Percentiles rank a stretch among this genome's conserved stretches.
Evolutionary conservation across 2,113 vertebrate genomes (phyloP).

Genomic region (Rhizomys pruinosus): DNA sequence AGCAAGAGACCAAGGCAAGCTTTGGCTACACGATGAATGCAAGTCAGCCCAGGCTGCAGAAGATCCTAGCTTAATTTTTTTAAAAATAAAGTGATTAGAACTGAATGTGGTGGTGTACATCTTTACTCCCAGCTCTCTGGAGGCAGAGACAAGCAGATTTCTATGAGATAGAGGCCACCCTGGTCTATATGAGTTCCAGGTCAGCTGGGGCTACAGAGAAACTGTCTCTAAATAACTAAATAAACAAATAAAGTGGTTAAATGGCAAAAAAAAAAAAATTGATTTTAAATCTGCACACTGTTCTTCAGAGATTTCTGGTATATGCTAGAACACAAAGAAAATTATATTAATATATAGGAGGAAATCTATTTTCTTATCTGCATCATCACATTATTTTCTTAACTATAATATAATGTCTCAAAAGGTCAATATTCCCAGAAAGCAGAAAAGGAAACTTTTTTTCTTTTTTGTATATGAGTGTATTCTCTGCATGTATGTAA

Average conservation of each 20-base stretch:
- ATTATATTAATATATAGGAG: no score
- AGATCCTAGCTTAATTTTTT: no score
- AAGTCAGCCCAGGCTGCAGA: background rate
- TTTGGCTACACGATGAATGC: background rate
- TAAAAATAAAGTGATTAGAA: no score
- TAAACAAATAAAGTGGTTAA: background rate
- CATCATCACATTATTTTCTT: conserved; percentile 9
- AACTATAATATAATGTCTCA: conserved; percentile 14
- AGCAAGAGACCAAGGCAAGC: background rate
- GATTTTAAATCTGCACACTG: background rate
- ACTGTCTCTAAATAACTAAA: background rate
- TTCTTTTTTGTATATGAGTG: no score
- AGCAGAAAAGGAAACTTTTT: background rate
- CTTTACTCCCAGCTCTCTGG: background rate
- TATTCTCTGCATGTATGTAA: no score
- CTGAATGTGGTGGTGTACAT: background rate
- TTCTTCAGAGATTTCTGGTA: background rate
- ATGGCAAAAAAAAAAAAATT: background rate
- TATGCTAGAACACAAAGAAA: conserved; percentile 1
- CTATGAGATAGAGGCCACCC: no score
- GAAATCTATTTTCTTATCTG: background rate
- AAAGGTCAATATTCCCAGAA: background rate
- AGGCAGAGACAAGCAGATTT: no score
- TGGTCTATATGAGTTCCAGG: background rate
- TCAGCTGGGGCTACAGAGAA: background rate